These are phyloP conservation scores for Drosophila tripunctata DNA, from an alignment of 2,888 invertebrate genomes.

Conservation along the genomic window DNA sequence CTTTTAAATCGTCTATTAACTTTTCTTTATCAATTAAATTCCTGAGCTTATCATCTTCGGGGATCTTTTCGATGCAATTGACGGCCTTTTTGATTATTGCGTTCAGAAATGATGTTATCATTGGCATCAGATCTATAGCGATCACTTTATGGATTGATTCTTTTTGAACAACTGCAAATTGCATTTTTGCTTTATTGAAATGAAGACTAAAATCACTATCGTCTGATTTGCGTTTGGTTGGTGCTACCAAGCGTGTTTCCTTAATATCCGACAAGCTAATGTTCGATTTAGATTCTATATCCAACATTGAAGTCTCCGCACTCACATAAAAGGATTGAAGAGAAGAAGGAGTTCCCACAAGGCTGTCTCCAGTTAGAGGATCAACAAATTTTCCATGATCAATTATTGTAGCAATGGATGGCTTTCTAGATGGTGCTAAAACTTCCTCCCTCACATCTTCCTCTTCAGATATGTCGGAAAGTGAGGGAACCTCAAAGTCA, in stretches of 20 bases:
- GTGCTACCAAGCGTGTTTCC: too few relatives aligned
- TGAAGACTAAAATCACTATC: too few relatives aligned
- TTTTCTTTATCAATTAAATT: conserved; percentile 49
- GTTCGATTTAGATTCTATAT: not conserved
- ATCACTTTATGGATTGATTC: too few relatives aligned
- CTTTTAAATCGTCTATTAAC: conserved; percentile 30
- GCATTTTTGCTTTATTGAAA: too few relatives aligned
- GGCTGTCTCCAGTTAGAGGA: not conserved
- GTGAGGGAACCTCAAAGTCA: conserved; percentile 43
- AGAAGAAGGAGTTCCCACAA: too few relatives aligned
- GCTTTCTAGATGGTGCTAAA: too few relatives aligned
- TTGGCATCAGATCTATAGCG: not conserved
- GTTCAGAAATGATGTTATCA: not conserved
- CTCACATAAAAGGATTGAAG: not conserved
- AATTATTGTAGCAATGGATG: not conserved
- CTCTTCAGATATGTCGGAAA: conserved; percentile 54
- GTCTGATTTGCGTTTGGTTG: too few relatives aligned
- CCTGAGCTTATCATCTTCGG: too few relatives aligned
- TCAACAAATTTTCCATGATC: conserved; percentile 32
- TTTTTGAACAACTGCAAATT: too few relatives aligned
- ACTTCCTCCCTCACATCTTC: not conserved
- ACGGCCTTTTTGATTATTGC: not conserved
- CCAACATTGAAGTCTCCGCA: not conserved
- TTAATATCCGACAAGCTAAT: not conserved
- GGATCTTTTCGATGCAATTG: not conserved